Base-by-base conservation (phyloP, 2,113 vertebrate genomes). In the Hippolais icterina region DNA sequence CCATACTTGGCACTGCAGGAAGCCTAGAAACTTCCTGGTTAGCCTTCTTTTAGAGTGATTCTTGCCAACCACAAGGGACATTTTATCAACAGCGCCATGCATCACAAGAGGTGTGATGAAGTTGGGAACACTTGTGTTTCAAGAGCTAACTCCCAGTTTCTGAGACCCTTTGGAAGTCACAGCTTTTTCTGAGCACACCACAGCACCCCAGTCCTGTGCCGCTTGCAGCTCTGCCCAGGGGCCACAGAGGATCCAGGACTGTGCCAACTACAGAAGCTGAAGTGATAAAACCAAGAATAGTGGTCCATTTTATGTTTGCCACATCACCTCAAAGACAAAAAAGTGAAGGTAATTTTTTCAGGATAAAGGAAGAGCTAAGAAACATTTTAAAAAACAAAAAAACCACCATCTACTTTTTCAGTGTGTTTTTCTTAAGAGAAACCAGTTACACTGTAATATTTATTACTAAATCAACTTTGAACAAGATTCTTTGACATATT, bases 1-100 rank as follows among this genome's bases (percentile, higher is more conserved):
- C 17, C 22, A 7, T 0, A 9, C 8, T 2, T 49, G 37, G 54
- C 15, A 16, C 46, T 7, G 9, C 57, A n/a, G 12, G 12, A 63
- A 57, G 39, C 25, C 50, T 7, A 9, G 11, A 63, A 6, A 4
- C 9, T 49, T 39, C 15, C 29, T 16, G 11, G 9, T 42, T 4
- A 72, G 11, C 46, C 19, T 53, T 20, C 57, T 77, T 77, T 44
- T 13, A 52, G 37, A 27, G 11, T 5, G 12, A 56, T 16, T 41
- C 44, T 39, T 64, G 9, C 35, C 52, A 87, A 6, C 4, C 50
- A 31, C 18, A 24, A 23, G 60, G 4, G 4, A 22, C 28, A 35
- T 53, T 57, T 79, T 18, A 60, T 18, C 20, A 72, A 56, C 15
- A 61, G 80, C 37, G 64, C 28, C 11, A 12, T 1, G 7, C 11